Conservation (phyloP, 2,888 invertebrate species). For the Plebejus anna region DNA sequence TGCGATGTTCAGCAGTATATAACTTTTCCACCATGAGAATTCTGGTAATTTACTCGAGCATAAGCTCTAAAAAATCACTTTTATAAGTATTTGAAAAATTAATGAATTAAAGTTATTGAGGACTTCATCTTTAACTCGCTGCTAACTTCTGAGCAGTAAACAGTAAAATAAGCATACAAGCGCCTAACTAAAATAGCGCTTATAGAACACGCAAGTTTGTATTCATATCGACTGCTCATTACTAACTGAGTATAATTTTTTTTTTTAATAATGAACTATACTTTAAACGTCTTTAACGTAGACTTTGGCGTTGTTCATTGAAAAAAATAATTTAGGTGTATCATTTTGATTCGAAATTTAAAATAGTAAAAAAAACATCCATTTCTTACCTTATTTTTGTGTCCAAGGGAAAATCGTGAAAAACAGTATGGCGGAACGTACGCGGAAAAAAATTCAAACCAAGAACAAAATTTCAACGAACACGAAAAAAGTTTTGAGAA, state of each 20-base stretch:
- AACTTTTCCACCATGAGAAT: too few relatives aligned
- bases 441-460: slow-evolving; percentile 38
- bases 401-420: slow-evolving; percentile 38
- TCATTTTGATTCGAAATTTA: not conserved
- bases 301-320: not conserved
- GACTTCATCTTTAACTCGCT: not conserved
- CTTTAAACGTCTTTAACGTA: not conserved
- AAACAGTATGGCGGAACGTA: slow-evolving; percentile 38
- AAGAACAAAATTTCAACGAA: slow-evolving; percentile 36
- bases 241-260: not conserved
- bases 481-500: slow-evolving; percentile 47
- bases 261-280: not conserved
- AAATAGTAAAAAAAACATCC: not conserved
- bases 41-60: too few relatives aligned
- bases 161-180: not conserved
- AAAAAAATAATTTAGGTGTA: not conserved
- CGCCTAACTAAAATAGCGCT: slow-evolving; percentile 3
- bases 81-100: too few relatives aligned
- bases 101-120: too few relatives aligned
- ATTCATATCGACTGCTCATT: not conserved
- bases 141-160: not conserved
- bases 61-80: too few relatives aligned
- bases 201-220: slow-evolving; percentile 9
- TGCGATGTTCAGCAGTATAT: too few relatives aligned
- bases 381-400: slow-evolving; percentile 28